phyloP scores from a whole-genome alignment of 2,113 vertebrate genomes.

The Microcebus murinus region DNA sequence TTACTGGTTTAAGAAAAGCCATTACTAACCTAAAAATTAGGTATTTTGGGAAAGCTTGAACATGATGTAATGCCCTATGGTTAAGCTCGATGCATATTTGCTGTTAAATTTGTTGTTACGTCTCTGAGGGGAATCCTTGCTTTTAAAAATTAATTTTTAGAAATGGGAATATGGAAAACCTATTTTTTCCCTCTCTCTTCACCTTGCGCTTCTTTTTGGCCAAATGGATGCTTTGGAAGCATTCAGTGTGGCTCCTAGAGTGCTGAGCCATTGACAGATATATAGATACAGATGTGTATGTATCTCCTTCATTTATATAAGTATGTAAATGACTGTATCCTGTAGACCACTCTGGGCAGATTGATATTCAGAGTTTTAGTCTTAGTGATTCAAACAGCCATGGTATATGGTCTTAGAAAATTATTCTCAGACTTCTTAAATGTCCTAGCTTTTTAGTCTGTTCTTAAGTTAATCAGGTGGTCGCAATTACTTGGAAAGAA shows the following conservation, averaged over 20 bases:
- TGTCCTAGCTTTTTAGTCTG: background rate
- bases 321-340: background rate
- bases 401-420: background rate
- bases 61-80: background rate
- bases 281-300: background rate
- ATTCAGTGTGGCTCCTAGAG: background rate
- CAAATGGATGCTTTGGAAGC: background rate
- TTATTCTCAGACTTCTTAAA: constrained; percentile 31
- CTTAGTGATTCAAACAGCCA: background rate
- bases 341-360: background rate
- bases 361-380: background rate
- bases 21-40: background rate
- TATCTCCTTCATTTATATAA: background rate
- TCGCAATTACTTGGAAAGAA: background rate
- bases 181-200: background rate
- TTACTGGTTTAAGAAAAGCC: background rate
- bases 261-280: background rate
- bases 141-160: background rate
- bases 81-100: background rate
- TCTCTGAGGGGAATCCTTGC: background rate
- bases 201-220: background rate
- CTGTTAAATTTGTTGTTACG: background rate
- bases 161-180: background rate
- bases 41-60: background rate
- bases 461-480: background rate